Evolutionary conservation across 2,888 invertebrate genomes (phyloP).

Genomic region (Eumerus sabulonum): DNA sequence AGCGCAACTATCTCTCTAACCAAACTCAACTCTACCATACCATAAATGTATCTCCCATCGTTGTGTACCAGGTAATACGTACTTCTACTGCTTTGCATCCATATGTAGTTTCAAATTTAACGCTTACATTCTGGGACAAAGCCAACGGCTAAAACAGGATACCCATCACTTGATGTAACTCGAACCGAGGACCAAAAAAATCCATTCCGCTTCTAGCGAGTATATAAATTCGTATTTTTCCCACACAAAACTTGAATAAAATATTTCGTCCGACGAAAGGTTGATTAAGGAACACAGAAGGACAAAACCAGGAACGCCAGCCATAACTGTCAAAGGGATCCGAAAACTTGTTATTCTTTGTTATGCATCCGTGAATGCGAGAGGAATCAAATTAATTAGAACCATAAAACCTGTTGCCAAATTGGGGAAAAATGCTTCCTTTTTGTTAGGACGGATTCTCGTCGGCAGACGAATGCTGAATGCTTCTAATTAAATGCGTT

Average conservation of each 20-base stretch:
- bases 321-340: slow-evolving; percentile 59
- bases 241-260: slow-evolving; percentile 49
- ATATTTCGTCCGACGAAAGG: slow-evolving; percentile 43
- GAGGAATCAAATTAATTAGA: slow-evolving; percentile 61
- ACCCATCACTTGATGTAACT: slow-evolving; percentile 54
- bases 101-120: slow-evolving; percentile 10
- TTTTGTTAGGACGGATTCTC: neutral
- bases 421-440: slow-evolving; percentile 13
- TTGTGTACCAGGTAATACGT: slow-evolving; percentile 10
- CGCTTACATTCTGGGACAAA: slow-evolving; percentile 12
- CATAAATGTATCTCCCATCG: no score
- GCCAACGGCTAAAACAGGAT: no score
- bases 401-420: slow-evolving; percentile 54
- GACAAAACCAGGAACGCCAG: slow-evolving; percentile 52
- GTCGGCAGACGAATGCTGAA: neutral
- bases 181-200: slow-evolving; percentile 27
- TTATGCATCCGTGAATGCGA: slow-evolving; percentile 58
- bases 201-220: slow-evolving; percentile 20
- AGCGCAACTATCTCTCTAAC: slow-evolving; percentile 15
- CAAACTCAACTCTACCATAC: no score
- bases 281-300: slow-evolving; percentile 54
- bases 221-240: slow-evolving; percentile 29
- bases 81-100: slow-evolving; percentile 37
- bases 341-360: slow-evolving; percentile 59
- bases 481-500: slow-evolving; percentile 42